Evolutionary conservation across 2,113 vertebrate species (phyloP), one percentile per base, ranked within the genome.

Genomic region (Proterorhinus semilunaris): DNA sequence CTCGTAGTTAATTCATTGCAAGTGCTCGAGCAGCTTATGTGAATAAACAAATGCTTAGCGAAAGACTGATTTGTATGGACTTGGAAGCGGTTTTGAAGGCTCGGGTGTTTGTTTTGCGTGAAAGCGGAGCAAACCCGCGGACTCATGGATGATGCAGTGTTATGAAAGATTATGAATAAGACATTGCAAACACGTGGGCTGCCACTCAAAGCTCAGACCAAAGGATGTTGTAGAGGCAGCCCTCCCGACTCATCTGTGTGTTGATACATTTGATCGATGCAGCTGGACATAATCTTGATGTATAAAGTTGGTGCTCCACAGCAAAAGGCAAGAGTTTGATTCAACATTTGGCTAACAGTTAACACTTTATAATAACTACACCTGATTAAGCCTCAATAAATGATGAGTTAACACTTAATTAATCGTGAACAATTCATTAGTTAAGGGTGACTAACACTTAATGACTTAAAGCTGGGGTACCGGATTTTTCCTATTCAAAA

Each of bases 61-160:
- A 11, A 63, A 15, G 27, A 16, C 47, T 12, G 7, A 42, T n/a
- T 43, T 54, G 8, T 54, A 9, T 55, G 10, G n/a, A 55, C 42
- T 59, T 59, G 10, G 12, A 44, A 71, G 46, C 13, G 12, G 11
- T 64, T 17, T 36, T 48, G 43, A 17, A 65, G 10, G n/a, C 36
- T 6, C 27, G 6, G 10, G 0, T 66, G 57, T 68, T 65, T 27
- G 51, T 69, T 74, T 62, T 48, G 55, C 49, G 21, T 4, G 15
- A 51, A 71, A 2, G 27, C 58, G 11, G 11, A 1, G 52, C n/a
- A 10, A 59, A 27, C 17, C 15, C 42, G 10, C 53, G 61, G 71
- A 55, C 65, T 69, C 65, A 53, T 27, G 45, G 51, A 47, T 53
- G 15, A 80, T 57, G 71, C 42, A 42, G 62, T 27, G 42, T 63